These are phyloP conservation scores for Actenoides hombroni DNA, from an alignment of 2,113 vertebrate genomes.

Conservation along the genomic window DNA sequence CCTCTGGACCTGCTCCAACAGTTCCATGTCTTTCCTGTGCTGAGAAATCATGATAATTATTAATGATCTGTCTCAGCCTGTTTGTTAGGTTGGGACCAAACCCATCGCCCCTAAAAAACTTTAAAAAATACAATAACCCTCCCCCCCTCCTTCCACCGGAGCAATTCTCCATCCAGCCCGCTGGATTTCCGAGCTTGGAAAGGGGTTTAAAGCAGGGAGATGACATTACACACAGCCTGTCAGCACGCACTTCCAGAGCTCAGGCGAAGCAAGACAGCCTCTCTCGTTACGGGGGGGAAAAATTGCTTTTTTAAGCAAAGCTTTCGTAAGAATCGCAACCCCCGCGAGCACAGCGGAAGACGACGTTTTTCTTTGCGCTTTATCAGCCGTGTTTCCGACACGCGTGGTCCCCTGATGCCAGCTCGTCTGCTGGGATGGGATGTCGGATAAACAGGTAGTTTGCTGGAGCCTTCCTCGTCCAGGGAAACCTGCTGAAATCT, in stretches of 20 bases:
- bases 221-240: constrained; percentile 51
- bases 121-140: not conserved
- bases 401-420: rapidly evolving
- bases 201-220: not conserved
- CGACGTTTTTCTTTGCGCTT: not conserved
- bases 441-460: not conserved
- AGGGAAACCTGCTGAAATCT: not conserved
- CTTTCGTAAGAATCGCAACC: not conserved
- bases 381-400: not conserved
- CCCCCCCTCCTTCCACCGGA: not conserved
- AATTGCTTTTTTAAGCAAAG: not conserved
- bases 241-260: not conserved
- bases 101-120: not conserved
- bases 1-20: not conserved
- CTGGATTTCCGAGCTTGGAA: not conserved
- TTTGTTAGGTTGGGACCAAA: not conserved
- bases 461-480: not conserved
- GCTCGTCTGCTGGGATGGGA: not conserved
- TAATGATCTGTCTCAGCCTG: not conserved
- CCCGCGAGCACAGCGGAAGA: not conserved
- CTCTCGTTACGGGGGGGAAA: not conserved
- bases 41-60: not conserved
- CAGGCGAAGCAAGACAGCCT: not conserved
- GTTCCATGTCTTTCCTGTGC: not conserved
- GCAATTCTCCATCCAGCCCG: not conserved